phyloP scores from a whole-genome alignment of 2,113 vertebrate species.

The Todiramphus chloris region DNA sequence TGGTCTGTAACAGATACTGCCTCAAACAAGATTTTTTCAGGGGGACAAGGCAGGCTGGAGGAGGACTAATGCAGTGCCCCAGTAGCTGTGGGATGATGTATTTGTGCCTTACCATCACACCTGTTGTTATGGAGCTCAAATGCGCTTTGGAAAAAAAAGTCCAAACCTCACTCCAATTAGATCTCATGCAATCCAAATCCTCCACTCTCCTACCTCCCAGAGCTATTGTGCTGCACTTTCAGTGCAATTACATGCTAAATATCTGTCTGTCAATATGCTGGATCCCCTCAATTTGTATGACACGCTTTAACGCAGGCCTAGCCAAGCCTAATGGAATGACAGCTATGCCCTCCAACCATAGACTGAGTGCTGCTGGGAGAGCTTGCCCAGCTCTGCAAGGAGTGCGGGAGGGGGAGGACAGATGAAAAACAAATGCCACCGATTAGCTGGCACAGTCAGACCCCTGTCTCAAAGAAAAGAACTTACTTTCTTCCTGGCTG shows the following conservation, averaged over 20 bases:
- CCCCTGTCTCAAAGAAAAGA: neutral
- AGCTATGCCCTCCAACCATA: constrained; percentile 77
- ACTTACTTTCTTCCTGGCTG: neutral
- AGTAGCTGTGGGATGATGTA: constrained; percentile 19
- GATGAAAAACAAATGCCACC: neutral
- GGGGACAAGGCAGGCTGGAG: neutral
- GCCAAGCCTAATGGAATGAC: constrained; percentile 75
- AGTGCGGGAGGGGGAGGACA: neutral
- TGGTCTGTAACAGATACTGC: neutral
- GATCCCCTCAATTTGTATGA: constrained; percentile 81
- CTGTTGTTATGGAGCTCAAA: constrained; percentile 64
- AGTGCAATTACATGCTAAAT: constrained; percentile 66
- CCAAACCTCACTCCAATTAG: constrained; percentile 10
- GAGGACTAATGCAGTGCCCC: neutral
- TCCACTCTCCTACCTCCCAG: constrained; percentile 47
- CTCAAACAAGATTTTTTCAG: neutral
- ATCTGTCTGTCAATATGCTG: constrained; percentile 75
- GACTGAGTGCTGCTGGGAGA: constrained; percentile 44
- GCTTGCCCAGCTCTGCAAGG: neutral
- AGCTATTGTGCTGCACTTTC: constrained; percentile 65
- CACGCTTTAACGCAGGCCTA: constrained; percentile 67
- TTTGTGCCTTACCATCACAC: constrained; percentile 54
- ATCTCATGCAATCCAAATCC: constrained; percentile 41
- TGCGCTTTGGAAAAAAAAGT: neutral
- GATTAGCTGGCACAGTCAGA: neutral